A percentile compares a stretch with the other conserved stretches of the same genome.
phyloP scores from a whole-genome alignment of 2,888 invertebrate species.

The Epistrophe grossulariae region DNA sequence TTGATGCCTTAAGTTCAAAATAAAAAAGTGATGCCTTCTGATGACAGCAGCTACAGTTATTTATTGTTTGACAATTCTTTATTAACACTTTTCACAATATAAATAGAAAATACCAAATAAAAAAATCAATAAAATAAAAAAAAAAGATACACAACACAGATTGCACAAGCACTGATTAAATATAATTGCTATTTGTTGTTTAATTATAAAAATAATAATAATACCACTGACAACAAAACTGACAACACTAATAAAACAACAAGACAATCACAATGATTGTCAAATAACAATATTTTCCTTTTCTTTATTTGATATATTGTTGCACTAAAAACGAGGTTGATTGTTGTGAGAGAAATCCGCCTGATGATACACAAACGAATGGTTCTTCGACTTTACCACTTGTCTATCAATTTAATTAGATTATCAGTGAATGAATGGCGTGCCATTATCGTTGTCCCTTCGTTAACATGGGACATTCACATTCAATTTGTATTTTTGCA shows the following conservation, averaged over 20 bases:
- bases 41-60: conserved; percentile 17
- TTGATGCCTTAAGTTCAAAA: conserved; percentile 17
- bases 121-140: conserved; percentile 25
- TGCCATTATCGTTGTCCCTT: conserved; percentile 51
- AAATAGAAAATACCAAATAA: conserved; percentile 5
- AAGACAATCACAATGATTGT: conserved; percentile 69
- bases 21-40: conserved; percentile 10
- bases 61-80: conserved; percentile 20
- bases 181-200: conserved; percentile 60
- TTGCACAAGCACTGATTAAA: conserved; percentile 59
- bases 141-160: conserved; percentile 5
- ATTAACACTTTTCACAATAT: conserved; percentile 11
- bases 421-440: conserved; percentile 72
- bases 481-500: conserved; percentile 21
- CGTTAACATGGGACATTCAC: conserved; percentile 43
- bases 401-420: conserved; percentile 75
- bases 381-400: conserved; percentile 56
- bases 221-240: conserved; percentile 47
- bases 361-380: conserved; percentile 40
- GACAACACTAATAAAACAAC: conserved; percentile 40
- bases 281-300: conserved; percentile 61
- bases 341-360: conserved; percentile 72
- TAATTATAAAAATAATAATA: conserved; percentile 26
- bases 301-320: conserved; percentile 55
- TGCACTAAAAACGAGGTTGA: conserved; percentile 65